phyloP scores from a whole-genome alignment of 1,140 invertebrate species.

The Bombus haemorrhoidalis region DNA sequence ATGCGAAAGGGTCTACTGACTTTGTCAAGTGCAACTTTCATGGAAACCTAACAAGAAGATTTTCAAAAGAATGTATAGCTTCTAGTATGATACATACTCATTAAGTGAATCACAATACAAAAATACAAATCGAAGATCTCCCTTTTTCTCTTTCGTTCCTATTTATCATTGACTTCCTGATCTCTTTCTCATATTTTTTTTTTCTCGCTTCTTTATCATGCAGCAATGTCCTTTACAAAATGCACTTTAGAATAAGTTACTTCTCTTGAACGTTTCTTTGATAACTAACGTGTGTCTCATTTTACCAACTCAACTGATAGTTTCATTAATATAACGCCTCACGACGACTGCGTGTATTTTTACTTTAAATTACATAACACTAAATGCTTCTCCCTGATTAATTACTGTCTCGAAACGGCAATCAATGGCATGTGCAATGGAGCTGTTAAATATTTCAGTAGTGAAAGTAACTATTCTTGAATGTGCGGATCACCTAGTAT shows the following conservation, averaged over 20 bases:
- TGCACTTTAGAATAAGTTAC: constrained; percentile 46
- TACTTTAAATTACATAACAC: constrained; percentile 17
- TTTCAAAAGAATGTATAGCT: constrained; percentile 53
- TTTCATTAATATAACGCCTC: constrained; percentile 18
- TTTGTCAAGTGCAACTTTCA: constrained; percentile 27
- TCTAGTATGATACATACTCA: constrained; percentile 65
- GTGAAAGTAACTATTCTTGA: constrained; percentile 52
- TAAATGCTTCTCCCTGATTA: constrained; percentile 48
- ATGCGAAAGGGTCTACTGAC: constrained; percentile 36
- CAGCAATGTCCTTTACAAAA: constrained; percentile 42
- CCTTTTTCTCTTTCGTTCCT: constrained; percentile 34
- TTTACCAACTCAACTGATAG: constrained; percentile 13
- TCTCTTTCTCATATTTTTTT: constrained; percentile 3
- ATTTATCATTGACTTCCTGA: constrained; percentile 33
- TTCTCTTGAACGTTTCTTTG: constrained; percentile 34
- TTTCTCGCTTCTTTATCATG: constrained; percentile 36
- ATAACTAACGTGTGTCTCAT: background rate
- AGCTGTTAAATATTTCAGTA: constrained; percentile 52
- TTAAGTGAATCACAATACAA: constrained; percentile 74
- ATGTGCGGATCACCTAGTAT: constrained; percentile 53
- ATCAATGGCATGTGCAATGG: constrained; percentile 43
- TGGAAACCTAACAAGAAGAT: constrained; percentile 38
- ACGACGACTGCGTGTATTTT: constrained; percentile 10
- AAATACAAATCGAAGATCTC: constrained; percentile 77
- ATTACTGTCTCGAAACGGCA: constrained; percentile 31